Evolutionary conservation across 2,113 vertebrate species (phyloP).

Genomic region (Aphyosemion australe): DNA sequence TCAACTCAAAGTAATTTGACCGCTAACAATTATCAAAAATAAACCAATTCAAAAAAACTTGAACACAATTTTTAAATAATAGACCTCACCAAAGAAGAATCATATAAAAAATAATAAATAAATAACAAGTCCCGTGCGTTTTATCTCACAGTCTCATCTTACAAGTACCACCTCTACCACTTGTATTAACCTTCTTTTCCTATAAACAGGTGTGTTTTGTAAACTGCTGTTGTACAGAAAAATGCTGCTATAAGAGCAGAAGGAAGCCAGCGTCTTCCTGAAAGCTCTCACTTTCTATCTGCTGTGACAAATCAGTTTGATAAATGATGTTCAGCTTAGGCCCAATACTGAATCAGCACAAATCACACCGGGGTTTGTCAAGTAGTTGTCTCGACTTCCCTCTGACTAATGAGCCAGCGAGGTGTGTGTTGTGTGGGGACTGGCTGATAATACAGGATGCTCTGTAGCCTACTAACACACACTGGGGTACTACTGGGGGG

Average conservation of each 20-base stretch:
- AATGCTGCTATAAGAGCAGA: no score
- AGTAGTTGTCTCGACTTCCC: slow-evolving; percentile 34
- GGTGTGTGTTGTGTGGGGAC: slow-evolving; percentile 26
- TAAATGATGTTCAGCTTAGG: slow-evolving; percentile 53
- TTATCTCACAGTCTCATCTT: no score
- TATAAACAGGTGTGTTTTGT: background rate
- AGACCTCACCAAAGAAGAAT: no score
- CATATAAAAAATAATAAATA: no score
- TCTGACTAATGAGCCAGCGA: slow-evolving; percentile 60
- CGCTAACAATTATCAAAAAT: no score
- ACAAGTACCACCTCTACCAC: no score
- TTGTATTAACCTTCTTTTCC: no score
- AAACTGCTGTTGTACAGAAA: background rate
- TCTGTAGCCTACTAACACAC: background rate
- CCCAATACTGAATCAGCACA: slow-evolving; percentile 67
- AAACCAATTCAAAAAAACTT: no score
- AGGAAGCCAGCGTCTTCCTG: slow-evolving; percentile 16
- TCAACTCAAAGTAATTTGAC: background rate
- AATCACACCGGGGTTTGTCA: slow-evolving; percentile 51
- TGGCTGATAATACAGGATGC: slow-evolving; percentile 25
- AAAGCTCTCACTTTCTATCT: slow-evolving; percentile 49
- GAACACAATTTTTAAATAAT: no score
- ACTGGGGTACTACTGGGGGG: background rate
- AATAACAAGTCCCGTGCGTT: no score
- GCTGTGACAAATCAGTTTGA: slow-evolving; percentile 66